Evolutionary conservation across 2,888 invertebrate species (phyloP).

Genomic region (Slavum lentiscoides): DNA sequence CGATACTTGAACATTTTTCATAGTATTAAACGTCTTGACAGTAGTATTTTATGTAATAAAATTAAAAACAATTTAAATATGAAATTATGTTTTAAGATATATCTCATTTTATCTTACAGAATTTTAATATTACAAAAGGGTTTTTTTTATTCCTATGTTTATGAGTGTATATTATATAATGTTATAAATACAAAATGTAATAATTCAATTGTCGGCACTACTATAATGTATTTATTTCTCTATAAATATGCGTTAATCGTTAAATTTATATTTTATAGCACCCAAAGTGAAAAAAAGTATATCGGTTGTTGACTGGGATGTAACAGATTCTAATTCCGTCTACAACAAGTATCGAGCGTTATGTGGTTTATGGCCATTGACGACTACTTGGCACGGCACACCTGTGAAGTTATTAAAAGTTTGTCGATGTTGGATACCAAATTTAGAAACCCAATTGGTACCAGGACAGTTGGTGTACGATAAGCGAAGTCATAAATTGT

Average conservation of each 20-base stretch:
- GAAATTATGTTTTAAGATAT: too few relatives aligned
- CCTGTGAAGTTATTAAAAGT: constrained; percentile 69
- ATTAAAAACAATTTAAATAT: too few relatives aligned
- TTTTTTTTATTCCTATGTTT: too few relatives aligned
- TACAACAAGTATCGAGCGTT: constrained; percentile 75
- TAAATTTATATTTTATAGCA: constrained; percentile 64
- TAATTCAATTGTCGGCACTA: background rate
- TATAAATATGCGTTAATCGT: background rate
- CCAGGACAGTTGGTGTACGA: constrained; percentile 56
- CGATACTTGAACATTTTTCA: too few relatives aligned
- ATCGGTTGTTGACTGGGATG: constrained; percentile 70
- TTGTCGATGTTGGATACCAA: constrained; percentile 20
- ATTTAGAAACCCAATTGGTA: constrained; percentile 35
- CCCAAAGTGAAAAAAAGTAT: constrained; percentile 71
- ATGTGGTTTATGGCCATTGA: constrained; percentile 67
- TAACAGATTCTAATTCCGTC: constrained; percentile 68
- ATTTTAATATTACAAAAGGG: too few relatives aligned
- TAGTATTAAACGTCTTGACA: too few relatives aligned
- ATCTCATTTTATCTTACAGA: too few relatives aligned
- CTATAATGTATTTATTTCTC: background rate
- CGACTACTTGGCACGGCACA: constrained; percentile 67
- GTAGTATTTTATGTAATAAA: too few relatives aligned
- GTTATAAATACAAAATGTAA: background rate
- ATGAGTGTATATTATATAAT: too few relatives aligned
- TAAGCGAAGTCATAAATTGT: constrained; percentile 64